Percentiles rank a stretch among this genome's conserved stretches.
phyloP scores from a whole-genome alignment of 2,888 invertebrate genomes.

The Caenorhabditis imperialis region DNA sequence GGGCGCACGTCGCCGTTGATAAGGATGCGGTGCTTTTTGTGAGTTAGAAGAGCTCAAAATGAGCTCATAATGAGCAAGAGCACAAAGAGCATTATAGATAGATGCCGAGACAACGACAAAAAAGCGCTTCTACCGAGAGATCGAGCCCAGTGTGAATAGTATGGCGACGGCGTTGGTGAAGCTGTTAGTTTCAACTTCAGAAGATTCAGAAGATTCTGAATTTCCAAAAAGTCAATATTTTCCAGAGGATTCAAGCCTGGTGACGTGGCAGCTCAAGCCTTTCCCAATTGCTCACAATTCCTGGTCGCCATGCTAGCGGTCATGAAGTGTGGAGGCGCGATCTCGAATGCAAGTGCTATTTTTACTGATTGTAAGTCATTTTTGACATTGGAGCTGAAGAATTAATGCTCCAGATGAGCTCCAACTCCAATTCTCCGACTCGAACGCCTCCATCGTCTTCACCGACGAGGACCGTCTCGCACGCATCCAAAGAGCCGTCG shows the following conservation, averaged over 20 bases:
- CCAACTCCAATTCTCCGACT: constrained; percentile 62
- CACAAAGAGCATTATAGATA: constrained; percentile 40
- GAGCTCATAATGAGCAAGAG: too few relatives aligned
- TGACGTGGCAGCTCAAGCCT: constrained; percentile 49
- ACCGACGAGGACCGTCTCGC: constrained; percentile 59
- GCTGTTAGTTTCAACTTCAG: constrained; percentile 11
- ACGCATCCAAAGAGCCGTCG: constrained; percentile 52
- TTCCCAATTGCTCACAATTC: constrained; percentile 62
- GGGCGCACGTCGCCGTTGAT: constrained; percentile 19
- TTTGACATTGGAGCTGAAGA: neutral
- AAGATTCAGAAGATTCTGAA: neutral
- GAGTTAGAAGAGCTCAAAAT: constrained; percentile 5
- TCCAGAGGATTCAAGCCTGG: constrained; percentile 55
- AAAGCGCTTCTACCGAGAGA: constrained; percentile 33
- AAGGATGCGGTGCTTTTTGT: constrained; percentile 49
- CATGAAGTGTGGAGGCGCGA: constrained; percentile 66
- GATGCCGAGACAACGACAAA: constrained; percentile 54
- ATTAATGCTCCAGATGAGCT: constrained; percentile 59
- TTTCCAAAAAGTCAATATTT: neutral
- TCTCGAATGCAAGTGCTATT: constrained; percentile 70
- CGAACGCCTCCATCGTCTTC: constrained; percentile 57
- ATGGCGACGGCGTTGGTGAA: constrained; percentile 39
- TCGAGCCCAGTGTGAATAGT: constrained; percentile 45
- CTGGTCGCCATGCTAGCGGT: constrained; percentile 60
- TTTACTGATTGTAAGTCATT: constrained; percentile 70